Evolutionary conservation across 2,797 vertebrate genomes (phyloP).

Genomic region (Huso huso): DNA sequence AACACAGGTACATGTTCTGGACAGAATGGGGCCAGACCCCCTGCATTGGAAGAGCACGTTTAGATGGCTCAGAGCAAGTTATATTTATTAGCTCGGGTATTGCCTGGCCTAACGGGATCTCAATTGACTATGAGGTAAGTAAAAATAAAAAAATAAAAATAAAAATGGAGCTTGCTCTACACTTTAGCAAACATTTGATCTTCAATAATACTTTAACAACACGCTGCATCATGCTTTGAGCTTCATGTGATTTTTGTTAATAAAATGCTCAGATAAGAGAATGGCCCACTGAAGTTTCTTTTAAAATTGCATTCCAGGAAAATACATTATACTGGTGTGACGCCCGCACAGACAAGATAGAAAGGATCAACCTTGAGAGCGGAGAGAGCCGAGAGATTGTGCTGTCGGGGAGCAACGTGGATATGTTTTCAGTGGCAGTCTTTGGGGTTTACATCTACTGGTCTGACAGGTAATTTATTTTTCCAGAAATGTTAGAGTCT

Average conservation of each 20-base stretch:
- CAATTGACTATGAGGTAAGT: slow-evolving; percentile 90
- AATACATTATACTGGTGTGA: slow-evolving; percentile 85
- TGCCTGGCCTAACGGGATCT: slow-evolving; percentile 91
- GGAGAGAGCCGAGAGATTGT: slow-evolving; percentile 73
- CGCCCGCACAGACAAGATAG: slow-evolving; percentile 80
- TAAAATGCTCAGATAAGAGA: slow-evolving; percentile 39
- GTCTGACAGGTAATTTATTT: slow-evolving; percentile 95
- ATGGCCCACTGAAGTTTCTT: slow-evolving; percentile 55
- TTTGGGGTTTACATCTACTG: slow-evolving; percentile 85
- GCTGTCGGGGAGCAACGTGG: slow-evolving; percentile 77
- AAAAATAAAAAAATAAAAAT: no score
- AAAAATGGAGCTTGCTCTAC: slow-evolving; percentile 16
- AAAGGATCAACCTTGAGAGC: slow-evolving; percentile 76
- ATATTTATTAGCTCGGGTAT: slow-evolving; percentile 85
- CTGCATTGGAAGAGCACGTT: slow-evolving; percentile 81
- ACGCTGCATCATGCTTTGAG: slow-evolving; percentile 30
- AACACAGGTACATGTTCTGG: slow-evolving; percentile 88
- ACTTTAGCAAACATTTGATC: slow-evolving; percentile 19
- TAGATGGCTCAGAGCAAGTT: slow-evolving; percentile 91
- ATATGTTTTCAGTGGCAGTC: slow-evolving; percentile 80
- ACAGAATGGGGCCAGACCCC: slow-evolving; percentile 96
- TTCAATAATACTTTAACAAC: slow-evolving; percentile 22
- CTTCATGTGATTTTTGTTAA: slow-evolving; percentile 34
- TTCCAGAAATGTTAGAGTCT: slow-evolving; percentile 69
- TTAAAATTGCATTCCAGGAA: slow-evolving; percentile 65